Evolutionary conservation across 2,888 invertebrate species (phyloP), one percentile per base, ranked within the genome.

Genomic region (Diaphora mendica): DNA sequence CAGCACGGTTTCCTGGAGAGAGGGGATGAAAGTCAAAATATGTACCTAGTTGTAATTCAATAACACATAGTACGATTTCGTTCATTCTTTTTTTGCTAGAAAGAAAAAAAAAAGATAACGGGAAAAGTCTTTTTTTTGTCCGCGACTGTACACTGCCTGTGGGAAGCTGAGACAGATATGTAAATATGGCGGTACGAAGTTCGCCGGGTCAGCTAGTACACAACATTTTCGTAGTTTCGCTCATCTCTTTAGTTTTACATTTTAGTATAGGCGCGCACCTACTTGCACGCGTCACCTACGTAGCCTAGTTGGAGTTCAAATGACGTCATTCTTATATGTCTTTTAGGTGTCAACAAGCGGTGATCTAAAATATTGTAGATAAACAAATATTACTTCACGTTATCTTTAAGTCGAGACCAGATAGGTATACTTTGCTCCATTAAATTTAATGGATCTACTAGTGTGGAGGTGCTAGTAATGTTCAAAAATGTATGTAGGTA

Each of bases 341-440:
- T 64, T 64, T 35, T 35, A 35, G 23, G 13, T 17, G 30, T 77
- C 76, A 75, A 74, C 77, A 83, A 83, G 83, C 79, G 78, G 79
- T 79, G 42, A 73, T 17, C 77, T 87, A 85, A 86, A 87, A 87
- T 82, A 71, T 67, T 64, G 26, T 77, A 44, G 44, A 44, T 44
- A 68, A 67, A 84, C 84, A 86, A 87, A 88, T 83, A 86, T 73
- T 72, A 65, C 15, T 48, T 75, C 5, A 7, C 73, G 76, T 85
- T 85, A 86, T 86, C 84, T 75, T 77, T 77, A 78, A 73, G 70
- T 30, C 11, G 64, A 44, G 74, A 55, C 48, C 77, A 82, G 80
- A 84, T 73, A 84, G 7, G 67, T 30, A 70, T 68, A 73, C 33
- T 71, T 69, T 64, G 76, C 69, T 76, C 62, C 62, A 62, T 70